A percentile compares a stretch with the other conserved stretches of the same genome.
Evolutionary conservation across 2,888 invertebrate species (phyloP).

Genomic region (Muscina levida): DNA sequence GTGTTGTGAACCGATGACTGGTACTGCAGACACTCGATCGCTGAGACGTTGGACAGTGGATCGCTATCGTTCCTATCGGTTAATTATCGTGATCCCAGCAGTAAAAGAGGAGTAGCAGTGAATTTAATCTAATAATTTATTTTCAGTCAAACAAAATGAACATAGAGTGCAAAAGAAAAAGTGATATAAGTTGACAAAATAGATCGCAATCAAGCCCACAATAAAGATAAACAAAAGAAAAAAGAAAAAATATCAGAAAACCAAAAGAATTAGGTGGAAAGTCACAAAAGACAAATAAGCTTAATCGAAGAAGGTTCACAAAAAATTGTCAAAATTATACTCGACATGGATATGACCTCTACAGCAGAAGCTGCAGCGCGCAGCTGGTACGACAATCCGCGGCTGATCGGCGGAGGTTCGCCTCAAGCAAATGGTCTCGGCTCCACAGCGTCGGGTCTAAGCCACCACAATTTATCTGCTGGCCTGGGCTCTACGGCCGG

Average conservation of each 20-base stretch:
- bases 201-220: conserved; percentile 11
- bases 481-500: conserved; percentile 77
- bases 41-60: no score
- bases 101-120: no score
- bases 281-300: conserved; percentile 14
- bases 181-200: conserved; percentile 34
- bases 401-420: conserved; percentile 78
- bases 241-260: conserved; percentile 31
- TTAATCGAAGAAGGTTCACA: conserved; percentile 37
- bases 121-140: neutral
- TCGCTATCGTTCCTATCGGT: no score
- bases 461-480: conserved; percentile 77
- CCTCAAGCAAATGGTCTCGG: conserved; percentile 78
- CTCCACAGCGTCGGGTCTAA: conserved; percentile 75
- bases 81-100: no score
- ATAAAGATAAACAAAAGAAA: conserved; percentile 5
- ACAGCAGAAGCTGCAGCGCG: conserved; percentile 80
- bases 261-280: conserved; percentile 18
- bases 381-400: conserved; percentile 80
- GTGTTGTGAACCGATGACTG: no score
- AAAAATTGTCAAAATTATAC: conserved; percentile 79
- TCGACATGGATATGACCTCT: conserved; percentile 81
- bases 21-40: no score
- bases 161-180: neutral
- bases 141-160: conserved; percentile 14